Base-by-base conservation (phyloP, 2,888 invertebrate species). In the Craniophora ligustri region DNA sequence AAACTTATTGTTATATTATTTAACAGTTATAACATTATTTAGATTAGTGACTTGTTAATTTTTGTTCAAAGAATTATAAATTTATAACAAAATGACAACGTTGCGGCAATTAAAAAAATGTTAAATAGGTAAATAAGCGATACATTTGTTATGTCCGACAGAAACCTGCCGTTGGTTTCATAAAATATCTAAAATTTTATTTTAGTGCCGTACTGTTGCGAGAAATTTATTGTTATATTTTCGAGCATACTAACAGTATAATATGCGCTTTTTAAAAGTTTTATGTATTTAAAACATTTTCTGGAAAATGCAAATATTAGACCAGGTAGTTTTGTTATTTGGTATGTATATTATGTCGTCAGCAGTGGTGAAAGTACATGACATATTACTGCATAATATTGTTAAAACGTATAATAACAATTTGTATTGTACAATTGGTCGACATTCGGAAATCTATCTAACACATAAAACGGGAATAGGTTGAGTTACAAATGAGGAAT, bases 221-320 rank as follows among this genome's bases (percentile, higher is more conserved):
- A 39, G 14, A 44, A 41, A 53, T 40, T 47, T 53, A 60, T 60
- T 67, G 67, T 47, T 66, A 28, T 47, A 45, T 46, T 41, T 41
- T 13, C n/a, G 31, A 45, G 61, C 51, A 48, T 42, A 40, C 45
- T 32, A 36, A 32, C 30, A 48, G 40, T 32, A 23, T n/a, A n/a
- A n/a, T 30, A 61, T 48, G 36, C n/a, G 48, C 53, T 64, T 61
- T 64, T 34, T 32, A 45, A 67, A 61, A 67, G 44, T 53, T 66
- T 31, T 28, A 44, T 59, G 5, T 32, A 41, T n/a, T n/a, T 34
- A 51, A 42, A 62, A 34, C 15, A 23, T 63, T 47, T 15, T 18
- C 14, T 41, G 23, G 19, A 34, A 47, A 58, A 48, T 28, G 11
- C 10, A 44, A 41, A 41, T 41, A 34, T 46, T 41, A n/a, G 13